Base-by-base conservation (phyloP, 92 coral and sea anemone species). In the Parazoanthus darwini region DNA sequence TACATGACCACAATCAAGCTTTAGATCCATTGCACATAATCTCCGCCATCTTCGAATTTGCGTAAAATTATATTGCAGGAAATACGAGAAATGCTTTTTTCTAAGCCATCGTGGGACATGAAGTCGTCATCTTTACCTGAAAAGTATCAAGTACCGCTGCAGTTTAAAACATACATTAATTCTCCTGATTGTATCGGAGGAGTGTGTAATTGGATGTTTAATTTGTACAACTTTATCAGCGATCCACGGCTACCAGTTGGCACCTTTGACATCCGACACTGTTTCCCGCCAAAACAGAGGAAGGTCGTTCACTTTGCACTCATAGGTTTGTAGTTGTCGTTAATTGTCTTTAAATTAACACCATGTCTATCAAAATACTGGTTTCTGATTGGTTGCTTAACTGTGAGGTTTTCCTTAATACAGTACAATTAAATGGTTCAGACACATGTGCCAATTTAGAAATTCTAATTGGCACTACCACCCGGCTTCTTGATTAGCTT, bases 101-200 rank as follows among this genome's bases (percentile, higher is more conserved):
- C 98, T 22, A 91, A 88, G 79, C 96, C 94, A 46, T 79, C 78
- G 29, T 94, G 96, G 98, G 89, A 78, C 72, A 51, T 91, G 82
- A 71, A 29, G 26, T 85, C 94, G 11, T 95, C 94, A 33, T 74
- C 88, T 44, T 85, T 80, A n/a, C 48, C 50, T 23, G 35, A 88
- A 66, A 93, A 91, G 80, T 81, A 85, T 46, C 95, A 93, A 73
- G 98, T 93, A 33, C 93, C 95, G 48, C 54, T 94, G 11, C 81
- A 90, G 16, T 42, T 86, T n/a, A 82, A 87, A 8, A 43, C 39
- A 15, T 82, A 44, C 76, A 5, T 35, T 8, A 10, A 74, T 25
- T 10, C 23, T 23, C 58, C 81, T 0, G 37, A 37, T 50, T 35
- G 23, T 51, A 33, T 25, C 6, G 86, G 46, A 71, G 20, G 82